Percentiles rank a stretch among this genome's conserved stretches.
Conservation (phyloP, 2,797 vertebrate species). For the Ctenochaetus hawaiiensis region DNA sequence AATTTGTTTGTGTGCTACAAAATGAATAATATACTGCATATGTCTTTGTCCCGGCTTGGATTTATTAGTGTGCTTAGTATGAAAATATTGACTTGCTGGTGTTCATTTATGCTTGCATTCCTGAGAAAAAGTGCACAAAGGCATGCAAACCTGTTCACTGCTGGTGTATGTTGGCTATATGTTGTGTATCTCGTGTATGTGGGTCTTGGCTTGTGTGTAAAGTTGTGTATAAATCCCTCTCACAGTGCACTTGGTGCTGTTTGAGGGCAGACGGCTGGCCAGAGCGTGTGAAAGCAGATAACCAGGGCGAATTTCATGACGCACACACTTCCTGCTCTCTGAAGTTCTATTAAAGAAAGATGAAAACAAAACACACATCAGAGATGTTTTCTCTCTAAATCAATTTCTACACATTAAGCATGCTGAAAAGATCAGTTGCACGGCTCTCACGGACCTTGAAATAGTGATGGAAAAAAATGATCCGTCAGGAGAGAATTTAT, state of each 20-base stretch:
- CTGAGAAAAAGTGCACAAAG: constrained; percentile 5
- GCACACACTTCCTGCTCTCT: constrained; percentile 84
- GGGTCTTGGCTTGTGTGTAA: constrained; percentile 2
- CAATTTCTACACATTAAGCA: constrained; percentile 77
- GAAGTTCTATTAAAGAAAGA: constrained; percentile 81
- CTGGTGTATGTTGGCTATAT: constrained; percentile 12
- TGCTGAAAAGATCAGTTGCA: constrained; percentile 59
- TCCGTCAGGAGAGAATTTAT: constrained; percentile 42
- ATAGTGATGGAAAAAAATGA: constrained; percentile 22
- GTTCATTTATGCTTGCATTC: constrained; percentile 17
- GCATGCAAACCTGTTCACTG: neutral
- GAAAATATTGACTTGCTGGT: constrained; percentile 40
- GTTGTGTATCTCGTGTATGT: constrained; percentile 16
- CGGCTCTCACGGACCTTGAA: constrained; percentile 50
- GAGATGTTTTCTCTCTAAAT: constrained; percentile 81
- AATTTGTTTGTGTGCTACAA: constrained; percentile 10
- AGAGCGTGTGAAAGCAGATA: constrained; percentile 86
- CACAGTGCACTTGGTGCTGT: constrained; percentile 53
- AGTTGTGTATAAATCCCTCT: constrained; percentile 36
- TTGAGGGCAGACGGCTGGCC: constrained; percentile 66
- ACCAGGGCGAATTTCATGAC: constrained; percentile 81
- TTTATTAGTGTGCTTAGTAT: constrained; percentile 34
- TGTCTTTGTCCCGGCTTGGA: constrained; percentile 1
- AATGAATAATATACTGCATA: neutral
- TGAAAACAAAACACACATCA: constrained; percentile 81